Base-by-base conservation (phyloP, 2,888 invertebrate genomes). In the Aspidiotus destructor region DNA sequence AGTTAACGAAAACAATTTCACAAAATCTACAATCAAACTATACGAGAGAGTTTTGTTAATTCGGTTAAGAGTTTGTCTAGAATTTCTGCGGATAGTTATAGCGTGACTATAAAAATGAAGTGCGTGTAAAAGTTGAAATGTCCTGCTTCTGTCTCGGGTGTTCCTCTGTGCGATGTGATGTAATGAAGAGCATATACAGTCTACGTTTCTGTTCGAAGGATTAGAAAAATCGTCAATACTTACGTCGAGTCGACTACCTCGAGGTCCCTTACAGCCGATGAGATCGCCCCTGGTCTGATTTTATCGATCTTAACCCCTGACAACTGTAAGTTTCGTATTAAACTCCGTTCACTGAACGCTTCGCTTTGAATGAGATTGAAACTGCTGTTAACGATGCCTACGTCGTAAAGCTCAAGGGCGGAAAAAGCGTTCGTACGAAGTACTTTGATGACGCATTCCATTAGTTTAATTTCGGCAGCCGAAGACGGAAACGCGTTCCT, bases 341-440 rank as follows among this genome's bases (percentile, higher is more conserved):
- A 78, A 0, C 85, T 84, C 70, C 82, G 78, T 58, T 82, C 81
- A 40, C 82, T 82, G 75, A 87, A 85, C 0, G 87, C 85, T 60
- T 83, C 83, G n/a, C 80, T 78, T 75, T 84, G 82, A 58, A 88
- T 81, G 42, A 79, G 77, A 64, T 80, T 77, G 70, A 88, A 80
- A 10, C 83, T 81, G 58, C 84, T 83, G 75, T 86, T 85, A 70
- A 81, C 80, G 16, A 86, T 82, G 72, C 79, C 78, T 9, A 89
- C 82, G 62, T 82, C 79, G 72, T 83, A 81, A 74, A 87, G 84
- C 55, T 82, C 82, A 73, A 83, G 82, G 2, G 86, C 85, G 64
- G 82, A 82, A 74, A 89, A 88, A 0, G 88, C 87, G 62, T 84
- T 82, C 52, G 80, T 77, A 17, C 81, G 79, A 58, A 88, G 81